Conservation (phyloP, 1,140 invertebrate species). For the Heliconius hewitsoni region DNA sequence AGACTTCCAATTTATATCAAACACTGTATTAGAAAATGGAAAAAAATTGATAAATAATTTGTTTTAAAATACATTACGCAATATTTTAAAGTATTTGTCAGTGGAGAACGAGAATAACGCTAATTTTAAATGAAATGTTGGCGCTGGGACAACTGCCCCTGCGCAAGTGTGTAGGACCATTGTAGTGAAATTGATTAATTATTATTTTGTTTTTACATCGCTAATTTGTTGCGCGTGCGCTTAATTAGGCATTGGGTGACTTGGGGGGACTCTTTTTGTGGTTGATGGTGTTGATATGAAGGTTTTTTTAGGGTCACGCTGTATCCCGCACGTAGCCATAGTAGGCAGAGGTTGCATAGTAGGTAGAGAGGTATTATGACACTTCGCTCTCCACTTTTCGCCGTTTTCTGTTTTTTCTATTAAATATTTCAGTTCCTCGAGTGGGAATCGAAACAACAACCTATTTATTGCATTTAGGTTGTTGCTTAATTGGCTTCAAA, state of each 20-base stretch:
- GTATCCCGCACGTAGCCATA: too few species aligned
- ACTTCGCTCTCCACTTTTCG: too few species aligned
- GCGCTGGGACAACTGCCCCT: constrained; percentile 48
- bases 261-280: not conserved
- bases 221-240: not conserved
- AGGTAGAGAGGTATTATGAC: too few species aligned
- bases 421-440: too few species aligned
- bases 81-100: constrained; percentile 15
- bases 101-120: constrained; percentile 44
- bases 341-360: not conserved
- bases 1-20: not conserved
- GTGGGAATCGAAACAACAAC: too few species aligned
- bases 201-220: constrained; percentile 1
- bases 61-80: constrained; percentile 1
- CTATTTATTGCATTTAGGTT: too few species aligned
- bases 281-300: not conserved
- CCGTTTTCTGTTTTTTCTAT: too few species aligned
- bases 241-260: not conserved
- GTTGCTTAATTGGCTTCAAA: too few species aligned
- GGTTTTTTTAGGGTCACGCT: too few species aligned
- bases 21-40: not conserved
- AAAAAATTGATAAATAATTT: too few species aligned
- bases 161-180: constrained; percentile 11
- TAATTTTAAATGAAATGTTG: constrained; percentile 54
- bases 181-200: not conserved